These are phyloP conservation scores for Cotesia chilonis DNA, from an alignment of 1,140 invertebrate species.

Conservation along the genomic window DNA sequence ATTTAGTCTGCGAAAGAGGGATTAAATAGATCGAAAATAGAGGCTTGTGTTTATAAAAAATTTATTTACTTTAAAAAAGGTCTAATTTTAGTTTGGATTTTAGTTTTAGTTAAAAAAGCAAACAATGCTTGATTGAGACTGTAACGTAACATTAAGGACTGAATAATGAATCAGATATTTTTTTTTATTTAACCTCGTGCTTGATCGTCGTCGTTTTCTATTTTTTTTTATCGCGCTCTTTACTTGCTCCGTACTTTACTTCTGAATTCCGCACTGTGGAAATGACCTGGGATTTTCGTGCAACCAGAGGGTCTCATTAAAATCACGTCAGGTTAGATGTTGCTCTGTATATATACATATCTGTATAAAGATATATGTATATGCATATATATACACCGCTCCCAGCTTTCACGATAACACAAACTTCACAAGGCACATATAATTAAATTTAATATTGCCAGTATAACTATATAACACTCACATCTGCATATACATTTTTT, in stretches of 20 bases:
- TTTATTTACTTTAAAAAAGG: too few relatives aligned
- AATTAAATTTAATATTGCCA: slow-evolving; percentile 53
- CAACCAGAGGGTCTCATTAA: slow-evolving; percentile 27
- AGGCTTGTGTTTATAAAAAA: too few relatives aligned
- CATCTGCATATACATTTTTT: not conserved
- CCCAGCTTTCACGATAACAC: slow-evolving; percentile 43
- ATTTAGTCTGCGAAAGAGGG: too few relatives aligned
- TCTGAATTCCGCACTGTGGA: slow-evolving; percentile 11
- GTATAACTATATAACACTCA: not conserved
- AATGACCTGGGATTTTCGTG: slow-evolving; percentile 23
- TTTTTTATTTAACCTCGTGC: not conserved
- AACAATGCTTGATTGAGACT: slow-evolving; percentile 13
- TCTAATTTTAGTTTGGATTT: too few relatives aligned
- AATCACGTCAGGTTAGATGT: slow-evolving; percentile 23
- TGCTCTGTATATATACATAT: slow-evolving; percentile 15
- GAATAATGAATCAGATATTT: slow-evolving; percentile 18
- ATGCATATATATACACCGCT: slow-evolving; percentile 17
- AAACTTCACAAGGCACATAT: slow-evolving; percentile 47
- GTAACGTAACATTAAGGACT: slow-evolving; percentile 9
- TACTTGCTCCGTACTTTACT: not conserved
- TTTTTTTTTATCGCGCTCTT: slow-evolving; percentile 4
- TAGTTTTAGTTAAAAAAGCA: not conserved
- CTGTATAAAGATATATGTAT: too few relatives aligned
- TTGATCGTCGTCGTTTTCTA: too few relatives aligned
- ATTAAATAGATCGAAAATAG: too few relatives aligned